These are phyloP conservation scores for Brachymystax lenok DNA, from an alignment of 2,797 vertebrate species.

Conservation along the genomic window DNA sequence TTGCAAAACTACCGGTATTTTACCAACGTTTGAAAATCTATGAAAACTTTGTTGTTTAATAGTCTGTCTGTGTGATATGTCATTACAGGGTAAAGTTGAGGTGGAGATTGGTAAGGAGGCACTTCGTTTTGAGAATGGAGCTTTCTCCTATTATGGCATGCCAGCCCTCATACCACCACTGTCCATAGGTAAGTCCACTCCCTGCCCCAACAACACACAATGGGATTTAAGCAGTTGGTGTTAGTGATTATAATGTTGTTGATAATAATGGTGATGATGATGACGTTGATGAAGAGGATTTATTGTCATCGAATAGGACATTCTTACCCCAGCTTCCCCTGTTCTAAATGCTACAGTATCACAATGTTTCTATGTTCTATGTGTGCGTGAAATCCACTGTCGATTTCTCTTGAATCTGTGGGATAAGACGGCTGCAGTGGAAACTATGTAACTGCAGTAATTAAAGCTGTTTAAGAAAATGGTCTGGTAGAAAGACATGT, in stretches of 20 bases:
- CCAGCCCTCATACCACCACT: slow-evolving; percentile 87
- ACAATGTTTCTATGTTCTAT: background rate
- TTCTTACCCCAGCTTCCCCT: background rate
- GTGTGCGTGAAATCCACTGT: too few relatives aligned
- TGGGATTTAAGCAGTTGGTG: background rate
- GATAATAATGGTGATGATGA: background rate
- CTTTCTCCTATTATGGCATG: slow-evolving; percentile 94
- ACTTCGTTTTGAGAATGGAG: slow-evolving; percentile 94
- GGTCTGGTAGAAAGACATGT: slow-evolving; percentile 66
- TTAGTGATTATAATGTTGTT: background rate
- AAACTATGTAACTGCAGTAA: slow-evolving; percentile 59
- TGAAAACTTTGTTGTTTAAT: background rate
- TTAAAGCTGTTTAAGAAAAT: slow-evolving; percentile 71
- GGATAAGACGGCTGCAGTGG: slow-evolving; percentile 32
- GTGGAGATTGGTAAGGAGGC: slow-evolving; percentile 96
- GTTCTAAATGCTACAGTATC: background rate
- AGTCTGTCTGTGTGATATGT: slow-evolving; percentile 11
- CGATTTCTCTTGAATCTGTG: slow-evolving; percentile 21
- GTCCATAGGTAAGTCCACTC: slow-evolving; percentile 77
- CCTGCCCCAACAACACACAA: background rate
- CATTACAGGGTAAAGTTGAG: slow-evolving; percentile 89
- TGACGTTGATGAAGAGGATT: background rate
- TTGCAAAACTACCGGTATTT: too few relatives aligned
- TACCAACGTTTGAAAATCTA: background rate
- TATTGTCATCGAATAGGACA: background rate